These are phyloP conservation scores for Callocephalon fimbriatum DNA, from an alignment of 2,113 vertebrate species.

Conservation along the genomic window DNA sequence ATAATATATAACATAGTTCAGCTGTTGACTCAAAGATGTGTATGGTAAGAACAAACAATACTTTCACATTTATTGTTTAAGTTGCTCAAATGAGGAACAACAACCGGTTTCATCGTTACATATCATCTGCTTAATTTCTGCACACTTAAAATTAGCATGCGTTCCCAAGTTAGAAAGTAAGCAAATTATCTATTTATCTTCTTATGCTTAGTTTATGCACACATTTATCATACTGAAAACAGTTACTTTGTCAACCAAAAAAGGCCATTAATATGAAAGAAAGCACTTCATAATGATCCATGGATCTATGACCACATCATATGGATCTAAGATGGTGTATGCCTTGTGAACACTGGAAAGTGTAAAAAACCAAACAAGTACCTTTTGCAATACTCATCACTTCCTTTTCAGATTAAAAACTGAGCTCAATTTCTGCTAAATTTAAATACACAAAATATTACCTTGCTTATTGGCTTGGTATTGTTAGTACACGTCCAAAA, in stretches of 20 bases:
- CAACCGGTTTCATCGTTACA: neutral
- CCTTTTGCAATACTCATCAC: neutral
- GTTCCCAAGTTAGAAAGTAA: neutral
- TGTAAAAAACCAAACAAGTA: neutral
- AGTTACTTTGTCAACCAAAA: neutral
- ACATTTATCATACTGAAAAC: neutral
- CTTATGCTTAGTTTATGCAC: neutral
- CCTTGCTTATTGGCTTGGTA: neutral
- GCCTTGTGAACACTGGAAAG: neutral
- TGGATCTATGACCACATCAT: rapidly evolving
- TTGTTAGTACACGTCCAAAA: neutral
- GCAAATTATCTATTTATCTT: neutral
- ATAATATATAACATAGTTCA: neutral
- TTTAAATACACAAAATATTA: neutral
- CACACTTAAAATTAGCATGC: neutral
- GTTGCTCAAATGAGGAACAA: neutral
- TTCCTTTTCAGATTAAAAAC: neutral
- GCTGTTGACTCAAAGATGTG: neutral
- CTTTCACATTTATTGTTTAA: neutral
- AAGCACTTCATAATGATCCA: neutral
- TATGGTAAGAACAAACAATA: neutral
- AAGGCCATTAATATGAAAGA: neutral
- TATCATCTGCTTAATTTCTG: neutral
- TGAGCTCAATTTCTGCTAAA: neutral
- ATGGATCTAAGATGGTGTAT: neutral